Base-by-base conservation (phyloP, 2,888 invertebrate species). In the Mythimna pallens region DNA sequence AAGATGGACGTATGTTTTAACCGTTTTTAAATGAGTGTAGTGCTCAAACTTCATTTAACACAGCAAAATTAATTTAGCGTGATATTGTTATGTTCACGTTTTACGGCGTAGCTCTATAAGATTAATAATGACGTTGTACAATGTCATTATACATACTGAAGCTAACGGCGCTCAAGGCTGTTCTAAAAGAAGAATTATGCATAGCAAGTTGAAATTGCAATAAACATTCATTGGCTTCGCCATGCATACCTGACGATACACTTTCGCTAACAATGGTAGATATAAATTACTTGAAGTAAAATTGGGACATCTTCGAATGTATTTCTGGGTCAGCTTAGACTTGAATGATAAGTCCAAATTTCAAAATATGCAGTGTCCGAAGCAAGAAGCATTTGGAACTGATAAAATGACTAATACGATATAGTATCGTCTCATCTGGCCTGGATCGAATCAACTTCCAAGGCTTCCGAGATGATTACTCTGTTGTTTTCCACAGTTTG, bases 41-140 rank as follows among this genome's bases (percentile, higher is more conserved):
- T 52, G 52, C 61, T 65, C 62, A 62, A 73, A 40, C 65, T 67
- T 20, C 50, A 30, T 43, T 83, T 69, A 72, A 70, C 54, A 55
- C 47, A 70, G 10, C 64, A 65, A 67, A 69, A 79, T 81, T 76
- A 74, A 72, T 68, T 72, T 74, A 73, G 65, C 70, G 71, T 84
- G 69, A 81, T 57, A 67, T 71, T 79, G 62, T 71, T 61, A 65
- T 68, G 74, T 70, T 68, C 59, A 34, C 71, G 70, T 58, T 70
- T 76, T 76, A 84, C 76, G 80, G 47, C 80, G 86, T 70, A 78
- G 78, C 78, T 75, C 47, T 59, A 77, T 71, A 66, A 87, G 87
- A 90, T 90, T 89, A 89, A 83, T 81, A 80, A 78, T 85, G 92
- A 94, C 94, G 94, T 94, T 94, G 90, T 86, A 83, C 93, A 94